A percentile compares a stretch with the other conserved stretches of the same genome.
These are phyloP conservation scores for Bombus confusus DNA, from an alignment of 1,140 invertebrate genomes.

Conservation along the genomic window DNA sequence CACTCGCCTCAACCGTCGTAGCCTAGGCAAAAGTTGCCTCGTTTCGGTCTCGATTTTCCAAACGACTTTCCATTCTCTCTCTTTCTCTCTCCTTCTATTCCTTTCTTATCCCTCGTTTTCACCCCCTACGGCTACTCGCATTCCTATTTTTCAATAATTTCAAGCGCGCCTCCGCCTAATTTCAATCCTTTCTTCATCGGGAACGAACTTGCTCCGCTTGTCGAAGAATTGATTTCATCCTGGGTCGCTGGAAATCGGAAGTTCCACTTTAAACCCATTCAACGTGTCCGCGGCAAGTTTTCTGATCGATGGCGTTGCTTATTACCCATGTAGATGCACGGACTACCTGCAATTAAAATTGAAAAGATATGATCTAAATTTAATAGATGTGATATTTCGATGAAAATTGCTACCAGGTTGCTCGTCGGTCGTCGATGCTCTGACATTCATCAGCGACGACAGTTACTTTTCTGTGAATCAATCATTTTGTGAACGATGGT, in stretches of 20 bases:
- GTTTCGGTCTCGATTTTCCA: slow-evolving; percentile 50
- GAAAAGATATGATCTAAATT: neutral
- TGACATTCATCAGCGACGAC: too few relatives aligned
- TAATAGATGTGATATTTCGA: too few relatives aligned
- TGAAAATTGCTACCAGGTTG: too few relatives aligned
- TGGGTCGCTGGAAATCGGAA: slow-evolving; percentile 42
- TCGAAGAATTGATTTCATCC: slow-evolving; percentile 41
- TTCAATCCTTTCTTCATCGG: slow-evolving; percentile 18
- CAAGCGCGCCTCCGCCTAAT: slow-evolving; percentile 28
- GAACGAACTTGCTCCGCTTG: slow-evolving; percentile 32
- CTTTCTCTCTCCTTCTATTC: too few relatives aligned
- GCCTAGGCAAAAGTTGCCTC: slow-evolving; percentile 48
- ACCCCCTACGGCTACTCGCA: neutral
- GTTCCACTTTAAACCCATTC: slow-evolving; percentile 46
- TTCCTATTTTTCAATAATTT: slow-evolving; percentile 49
- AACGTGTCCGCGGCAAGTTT: slow-evolving; percentile 11
- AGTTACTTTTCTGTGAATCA: too few relatives aligned
- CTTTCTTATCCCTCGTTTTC: neutral
- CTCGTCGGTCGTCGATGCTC: too few relatives aligned
- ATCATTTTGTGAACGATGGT: too few relatives aligned
- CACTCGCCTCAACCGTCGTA: slow-evolving; percentile 46
- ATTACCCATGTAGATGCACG: neutral
- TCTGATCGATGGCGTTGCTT: slow-evolving; percentile 11
- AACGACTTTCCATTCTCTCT: slow-evolving; percentile 34
- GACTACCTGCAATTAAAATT: neutral